Evolutionary conservation across 2,888 invertebrate genomes (phyloP), one percentile per base, ranked within the genome.

Genomic region (Lypha dubia): DNA sequence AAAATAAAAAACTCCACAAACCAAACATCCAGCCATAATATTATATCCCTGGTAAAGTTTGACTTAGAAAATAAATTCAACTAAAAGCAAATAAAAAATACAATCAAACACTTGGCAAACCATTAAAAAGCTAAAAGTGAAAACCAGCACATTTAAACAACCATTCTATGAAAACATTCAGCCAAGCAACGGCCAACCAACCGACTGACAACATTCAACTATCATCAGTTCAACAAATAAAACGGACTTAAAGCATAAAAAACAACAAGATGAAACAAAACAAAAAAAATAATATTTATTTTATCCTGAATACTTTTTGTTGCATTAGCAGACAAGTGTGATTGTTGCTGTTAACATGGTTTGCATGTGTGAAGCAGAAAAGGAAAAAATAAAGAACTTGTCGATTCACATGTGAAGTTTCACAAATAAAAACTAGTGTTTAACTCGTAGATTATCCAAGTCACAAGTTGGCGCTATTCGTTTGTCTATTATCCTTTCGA

Each of bases 201-300:
- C 70, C 53, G n/a, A 20, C 44, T 20, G 49, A 15, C 53, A 53
- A 28, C 63, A 70, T 32, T 15, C 84, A 74, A 74, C 74, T 68
- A 74, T 73, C 68, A 81, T 63, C 80, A 74, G 65, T 84, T 84
- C 70, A 79, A 44, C 70, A 81, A 84, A 81, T 77, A 84, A 81
- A 79, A 75, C 62, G 74, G 49, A 82, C 70, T 81, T 77, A 81
- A 80, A 77, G 75, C 60, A 85, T 35, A 28, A 51, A 77, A 70
- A 58, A 74, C 65, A 41, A 20, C 28, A 44, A 71, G 38, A 58
- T n/a, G 8, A 44, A 32, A 44, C 35, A 60, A 70, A 70, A 44
- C 8, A 56, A 49, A 22, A 38, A 32, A n/a, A 65, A 60, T 62
- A 24, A 62, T 58, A 17, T 49, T 67, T 35, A 76, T 17, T 76